Evolutionary conservation across 2,888 invertebrate genomes (phyloP).

Genomic region (Andrena bucephala): DNA sequence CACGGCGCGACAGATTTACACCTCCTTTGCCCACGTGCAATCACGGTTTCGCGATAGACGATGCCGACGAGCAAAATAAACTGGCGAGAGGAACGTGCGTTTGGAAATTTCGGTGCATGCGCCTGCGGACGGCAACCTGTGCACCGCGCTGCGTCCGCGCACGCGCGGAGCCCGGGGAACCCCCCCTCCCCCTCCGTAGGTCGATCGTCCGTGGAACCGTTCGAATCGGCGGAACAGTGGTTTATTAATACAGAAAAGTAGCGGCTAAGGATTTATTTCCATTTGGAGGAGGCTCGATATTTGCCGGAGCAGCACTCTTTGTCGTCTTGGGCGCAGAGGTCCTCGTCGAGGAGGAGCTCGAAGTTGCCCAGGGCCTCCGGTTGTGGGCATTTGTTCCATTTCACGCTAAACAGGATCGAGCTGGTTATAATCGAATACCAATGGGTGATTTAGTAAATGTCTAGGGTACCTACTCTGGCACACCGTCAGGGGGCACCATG

Average conservation of each 20-base stretch:
- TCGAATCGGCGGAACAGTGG: not conserved
- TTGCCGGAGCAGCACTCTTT: slow-evolving; percentile 82
- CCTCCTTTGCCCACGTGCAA: not conserved
- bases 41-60: slow-evolving; percentile 17
- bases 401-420: slow-evolving; percentile 86
- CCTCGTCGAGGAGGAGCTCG: slow-evolving; percentile 94
- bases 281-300: slow-evolving; percentile 76
- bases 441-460: no score
- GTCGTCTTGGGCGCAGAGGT: slow-evolving; percentile 90
- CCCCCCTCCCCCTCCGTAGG: not conserved
- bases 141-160: slow-evolving; percentile 40
- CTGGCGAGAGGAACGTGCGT: slow-evolving; percentile 32
- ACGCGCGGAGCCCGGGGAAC: slow-evolving; percentile 23
- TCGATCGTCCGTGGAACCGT: not conserved
- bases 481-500: slow-evolving; percentile 94
- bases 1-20: no score
- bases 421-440: not conserved
- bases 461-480: slow-evolving; percentile 90
- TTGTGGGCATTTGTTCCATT: slow-evolving; percentile 93
- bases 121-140: slow-evolving; percentile 14
- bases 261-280: slow-evolving; percentile 70
- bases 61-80: slow-evolving; percentile 30
- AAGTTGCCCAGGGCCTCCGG: slow-evolving; percentile 93
- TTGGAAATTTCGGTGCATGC: slow-evolving; percentile 60
- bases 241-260: not conserved